These are phyloP conservation scores for Sebastes steindachneri DNA, from an alignment of 2,797 vertebrate species.

Conservation along the genomic window DNA sequence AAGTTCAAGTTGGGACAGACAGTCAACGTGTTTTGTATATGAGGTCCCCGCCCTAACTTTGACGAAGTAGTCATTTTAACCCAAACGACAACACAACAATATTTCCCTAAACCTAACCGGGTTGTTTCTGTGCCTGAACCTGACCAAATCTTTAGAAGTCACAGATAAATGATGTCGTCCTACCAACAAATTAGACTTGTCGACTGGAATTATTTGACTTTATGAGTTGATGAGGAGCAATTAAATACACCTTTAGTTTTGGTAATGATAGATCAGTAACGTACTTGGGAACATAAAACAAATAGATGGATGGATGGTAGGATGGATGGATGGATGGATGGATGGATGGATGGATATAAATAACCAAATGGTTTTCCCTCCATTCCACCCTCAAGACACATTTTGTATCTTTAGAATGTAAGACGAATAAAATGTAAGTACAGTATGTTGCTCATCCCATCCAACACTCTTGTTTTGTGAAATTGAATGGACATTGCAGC, in stretches of 20 bases:
- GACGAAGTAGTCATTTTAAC: background rate
- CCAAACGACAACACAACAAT: background rate
- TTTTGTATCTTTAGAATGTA: background rate
- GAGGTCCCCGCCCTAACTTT: background rate
- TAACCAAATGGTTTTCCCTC: background rate
- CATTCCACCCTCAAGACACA: background rate
- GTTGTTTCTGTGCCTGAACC: no score
- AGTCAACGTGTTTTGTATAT: background rate
- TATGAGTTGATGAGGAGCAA: background rate
- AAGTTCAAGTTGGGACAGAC: background rate
- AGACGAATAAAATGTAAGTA: background rate
- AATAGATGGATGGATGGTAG: background rate
- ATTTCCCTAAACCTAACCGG: background rate
- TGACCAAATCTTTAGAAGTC: no score
- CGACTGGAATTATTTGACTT: background rate
- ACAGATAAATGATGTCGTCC: no score
- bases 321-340: background rate
- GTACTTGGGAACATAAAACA: background rate
- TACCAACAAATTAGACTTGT: background rate
- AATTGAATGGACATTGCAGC: conserved; percentile 5
- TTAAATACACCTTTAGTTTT: background rate
- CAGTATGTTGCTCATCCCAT: background rate
- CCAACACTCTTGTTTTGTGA: background rate
- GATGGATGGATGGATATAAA: background rate
- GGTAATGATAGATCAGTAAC: background rate